Evolutionary conservation across 1,140 invertebrate species (phyloP).

Genomic region (Pinna nobilis): DNA sequence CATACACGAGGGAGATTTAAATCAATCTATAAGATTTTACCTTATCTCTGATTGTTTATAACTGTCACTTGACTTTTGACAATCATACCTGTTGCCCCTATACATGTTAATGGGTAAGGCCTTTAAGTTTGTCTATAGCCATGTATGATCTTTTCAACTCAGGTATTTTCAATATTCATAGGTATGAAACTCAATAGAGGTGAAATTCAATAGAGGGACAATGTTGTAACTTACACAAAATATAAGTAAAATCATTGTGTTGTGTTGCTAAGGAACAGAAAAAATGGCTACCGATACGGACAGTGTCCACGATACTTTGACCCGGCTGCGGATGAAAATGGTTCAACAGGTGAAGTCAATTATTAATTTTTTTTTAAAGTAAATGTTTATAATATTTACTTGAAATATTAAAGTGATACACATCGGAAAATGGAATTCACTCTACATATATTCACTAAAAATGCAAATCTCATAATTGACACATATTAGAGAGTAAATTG

Average conservation of each 20-base stretch:
- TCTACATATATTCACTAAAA: too few species aligned
- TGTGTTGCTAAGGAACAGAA: slow-evolving; percentile 29
- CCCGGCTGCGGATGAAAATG: slow-evolving; percentile 63
- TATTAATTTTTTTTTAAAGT: too few species aligned
- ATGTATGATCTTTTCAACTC: slow-evolving; percentile 13
- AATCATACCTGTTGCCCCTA: too few species aligned
- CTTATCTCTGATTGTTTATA: too few species aligned
- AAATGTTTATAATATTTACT: too few species aligned
- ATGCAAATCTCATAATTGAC: too few species aligned
- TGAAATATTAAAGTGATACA: too few species aligned
- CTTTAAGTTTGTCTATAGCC: slow-evolving; percentile 6
- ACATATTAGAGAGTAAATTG: too few species aligned
- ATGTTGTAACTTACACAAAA: slow-evolving; percentile 15
- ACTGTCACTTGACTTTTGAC: too few species aligned
- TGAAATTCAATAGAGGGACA: slow-evolving; percentile 20
- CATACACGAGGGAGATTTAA: neutral
- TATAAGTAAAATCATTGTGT: slow-evolving; percentile 18
- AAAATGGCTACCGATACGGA: slow-evolving; percentile 65
- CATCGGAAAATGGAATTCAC: too few species aligned
- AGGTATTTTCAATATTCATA: slow-evolving; percentile 18
- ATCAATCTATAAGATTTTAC: slow-evolving; percentile 2
- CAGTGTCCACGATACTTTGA: slow-evolving; percentile 65
- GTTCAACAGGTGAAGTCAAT: slow-evolving; percentile 61
- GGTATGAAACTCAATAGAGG: slow-evolving; percentile 12
- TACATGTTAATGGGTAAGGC: slow-evolving; percentile 7